Percentiles rank a stretch among this genome's conserved stretches.
Conservation (phyloP, 2,113 vertebrate genomes). For the Malurus alboscapulatus region DNA sequence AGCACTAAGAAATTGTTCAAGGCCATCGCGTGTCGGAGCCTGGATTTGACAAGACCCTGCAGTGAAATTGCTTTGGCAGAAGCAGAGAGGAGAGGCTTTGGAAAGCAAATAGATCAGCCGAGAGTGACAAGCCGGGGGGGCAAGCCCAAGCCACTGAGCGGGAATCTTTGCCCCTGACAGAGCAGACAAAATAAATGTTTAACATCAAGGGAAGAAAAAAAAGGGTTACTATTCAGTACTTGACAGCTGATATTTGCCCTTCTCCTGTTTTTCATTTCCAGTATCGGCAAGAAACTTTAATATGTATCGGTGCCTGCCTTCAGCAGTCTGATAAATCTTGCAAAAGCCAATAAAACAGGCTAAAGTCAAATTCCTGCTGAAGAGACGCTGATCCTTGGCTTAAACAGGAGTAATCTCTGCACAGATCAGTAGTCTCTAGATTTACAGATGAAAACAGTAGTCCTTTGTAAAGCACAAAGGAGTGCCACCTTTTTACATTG, state of each 20-base stretch:
- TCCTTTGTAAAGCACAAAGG: slow-evolving; percentile 52
- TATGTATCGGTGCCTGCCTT: slow-evolving; percentile 56
- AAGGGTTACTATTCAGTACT: slow-evolving; percentile 31
- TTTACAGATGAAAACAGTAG: slow-evolving; percentile 69
- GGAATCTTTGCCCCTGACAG: slow-evolving; percentile 53
- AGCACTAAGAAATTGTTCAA: slow-evolving; percentile 56
- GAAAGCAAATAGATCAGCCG: slow-evolving; percentile 59
- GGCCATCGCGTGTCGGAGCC: slow-evolving; percentile 52
- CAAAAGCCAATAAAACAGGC: slow-evolving; percentile 65
- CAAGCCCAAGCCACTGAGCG: not conserved
- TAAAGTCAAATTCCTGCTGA: slow-evolving; percentile 68
- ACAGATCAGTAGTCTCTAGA: slow-evolving; percentile 56
- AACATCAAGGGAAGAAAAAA: slow-evolving; percentile 21
- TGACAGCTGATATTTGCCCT: slow-evolving; percentile 24
- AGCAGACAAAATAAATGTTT: slow-evolving; percentile 59
- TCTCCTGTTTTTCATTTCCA: slow-evolving; percentile 24
- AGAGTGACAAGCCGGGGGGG: slow-evolving; percentile 53
- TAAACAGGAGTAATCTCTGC: slow-evolving; percentile 67
- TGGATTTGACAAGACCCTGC: slow-evolving; percentile 57
- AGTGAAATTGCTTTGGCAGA: slow-evolving; percentile 69
- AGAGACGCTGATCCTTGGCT: slow-evolving; percentile 68
- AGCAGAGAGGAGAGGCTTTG: slow-evolving; percentile 62
- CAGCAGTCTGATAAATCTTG: slow-evolving; percentile 55
- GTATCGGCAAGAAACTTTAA: slow-evolving; percentile 61
- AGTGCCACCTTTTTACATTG: slow-evolving; percentile 45